Base-by-base conservation (phyloP, 1,140 invertebrate genomes). In the Stegodyphus mimosarum region DNA sequence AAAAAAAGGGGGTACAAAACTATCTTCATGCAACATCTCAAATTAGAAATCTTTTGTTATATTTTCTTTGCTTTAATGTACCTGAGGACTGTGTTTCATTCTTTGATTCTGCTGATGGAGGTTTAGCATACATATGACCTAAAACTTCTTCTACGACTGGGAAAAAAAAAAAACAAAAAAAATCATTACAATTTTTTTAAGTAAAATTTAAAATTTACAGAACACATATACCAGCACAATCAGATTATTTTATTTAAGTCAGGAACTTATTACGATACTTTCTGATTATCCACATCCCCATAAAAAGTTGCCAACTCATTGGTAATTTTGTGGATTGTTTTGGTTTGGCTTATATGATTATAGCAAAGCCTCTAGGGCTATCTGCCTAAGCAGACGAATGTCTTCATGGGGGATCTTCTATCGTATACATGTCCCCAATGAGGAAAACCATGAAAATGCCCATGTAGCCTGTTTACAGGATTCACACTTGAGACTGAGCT, bases 121-220 rank as follows among this genome's bases (percentile, higher is more conserved):
- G 85, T 80, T 80, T 86, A 53, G 85, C 85, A 70, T 86, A 86
- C 15, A 86, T 51, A 80, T 86, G 85, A 48, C 85, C 85, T 55
- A 86, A 75, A 49, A 86, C 76, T 75, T 86, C 85, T 81, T 86
- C 85, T 66, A 86, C 85, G 33, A 86, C 85, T 86, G 55, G 74
- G 80, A 86, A 3, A 75, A 64, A 73, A n/a, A 51, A 51, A 80
- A 71, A 60, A 18, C 48, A 11, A 70, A 70, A 13, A 33, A n/a
- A n/a, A n/a, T n/a, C n/a, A 33, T 33, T 33, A 33, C 33, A 33
- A 33, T 33, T 33, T 33, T 33, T 33, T 33, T 1, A 33, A 33
- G 33, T 17, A 15, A 60, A 11, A 4, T 15, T 11, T 15, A 6
- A 67, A 67, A 17, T 15, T 9, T n/a, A 67, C 33, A 67, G n/a